Base-by-base conservation (phyloP, 1,140 invertebrate genomes). In the Drosophila santomea region DNA sequence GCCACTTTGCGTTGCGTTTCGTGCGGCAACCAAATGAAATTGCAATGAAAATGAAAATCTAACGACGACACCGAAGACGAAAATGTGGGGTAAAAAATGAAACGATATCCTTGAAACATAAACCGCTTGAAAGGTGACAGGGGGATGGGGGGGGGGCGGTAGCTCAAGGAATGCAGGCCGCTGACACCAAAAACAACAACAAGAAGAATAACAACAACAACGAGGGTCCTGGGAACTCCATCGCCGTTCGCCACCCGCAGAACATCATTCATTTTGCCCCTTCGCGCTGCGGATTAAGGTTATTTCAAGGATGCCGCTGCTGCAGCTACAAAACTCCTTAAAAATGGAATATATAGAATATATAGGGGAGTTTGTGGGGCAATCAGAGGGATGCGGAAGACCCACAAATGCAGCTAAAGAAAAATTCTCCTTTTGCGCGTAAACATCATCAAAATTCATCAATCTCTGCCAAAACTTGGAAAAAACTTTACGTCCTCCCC, bases 381-480 rank as follows among this genome's bases (percentile, higher is more conserved):
- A 10, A 32, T 14, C 25, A 3, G 39, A 28, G 14, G 41, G 20
- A 14, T 25, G 52, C n/a, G 38, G 15, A 67, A 64, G 66, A 74
- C 72, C 58, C 45, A 64, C 71, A 75, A 75, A 75, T 75, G 61
- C 73, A 75, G 73, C 73, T 52, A 39, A 60, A 80, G 74, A 71
- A 83, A 83, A 82, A 71, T 83, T 66, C 73, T 80, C 57, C 84
- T 83, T 83, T 77, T 80, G 83, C 84, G 83, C 83, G 83, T 88
- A 88, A 89, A 88, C 83, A 88, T 88, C 83, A 88, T 88, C 84
- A 86, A 86, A 89, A 91, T 91, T 91, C 90, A 91, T 91, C 90
- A 91, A 91, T 91, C 90, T 91, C 90, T 91, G 90, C 90, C 90
- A 91, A 91, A 91, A 91, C 77, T 91, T 91, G 78, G 78, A 69